Percentiles rank a stretch among this genome's conserved stretches.
Evolutionary conservation across 2,797 vertebrate species (phyloP).

Genomic region (Pseudochromis fuscus): DNA sequence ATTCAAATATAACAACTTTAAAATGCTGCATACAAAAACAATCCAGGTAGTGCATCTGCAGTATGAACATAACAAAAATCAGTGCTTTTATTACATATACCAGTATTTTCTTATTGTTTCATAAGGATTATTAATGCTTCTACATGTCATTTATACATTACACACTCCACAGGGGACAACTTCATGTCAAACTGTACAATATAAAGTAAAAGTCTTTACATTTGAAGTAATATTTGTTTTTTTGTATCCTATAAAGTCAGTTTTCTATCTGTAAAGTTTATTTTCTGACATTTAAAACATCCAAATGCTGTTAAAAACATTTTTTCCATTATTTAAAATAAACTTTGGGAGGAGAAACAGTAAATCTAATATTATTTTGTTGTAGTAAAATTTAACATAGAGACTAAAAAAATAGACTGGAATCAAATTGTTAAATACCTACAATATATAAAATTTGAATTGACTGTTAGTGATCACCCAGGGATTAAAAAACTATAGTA

Average conservation of each 20-base stretch:
- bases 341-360: too few relatives aligned
- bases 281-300: too few relatives aligned
- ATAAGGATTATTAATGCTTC: neutral
- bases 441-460: neutral
- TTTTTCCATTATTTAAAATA: too few relatives aligned
- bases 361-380: too few relatives aligned
- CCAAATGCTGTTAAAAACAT: too few relatives aligned
- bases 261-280: too few relatives aligned
- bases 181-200: neutral
- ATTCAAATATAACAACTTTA: neutral
- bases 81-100: constrained; percentile 37
- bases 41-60: constrained; percentile 25
- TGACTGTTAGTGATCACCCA: neutral
- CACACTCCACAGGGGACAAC: neutral
- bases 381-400: neutral
- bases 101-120: constrained; percentile 17
- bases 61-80: constrained; percentile 30
- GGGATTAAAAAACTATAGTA: too few relatives aligned
- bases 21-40: constrained; percentile 5
- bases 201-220: neutral
- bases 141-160: too few relatives aligned
- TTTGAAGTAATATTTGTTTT: neutral
- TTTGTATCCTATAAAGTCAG: too few relatives aligned
- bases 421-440: neutral
- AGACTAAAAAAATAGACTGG: neutral